These are phyloP conservation scores for Dinomys branickii DNA, from an alignment of 2,113 vertebrate genomes.

Conservation along the genomic window DNA sequence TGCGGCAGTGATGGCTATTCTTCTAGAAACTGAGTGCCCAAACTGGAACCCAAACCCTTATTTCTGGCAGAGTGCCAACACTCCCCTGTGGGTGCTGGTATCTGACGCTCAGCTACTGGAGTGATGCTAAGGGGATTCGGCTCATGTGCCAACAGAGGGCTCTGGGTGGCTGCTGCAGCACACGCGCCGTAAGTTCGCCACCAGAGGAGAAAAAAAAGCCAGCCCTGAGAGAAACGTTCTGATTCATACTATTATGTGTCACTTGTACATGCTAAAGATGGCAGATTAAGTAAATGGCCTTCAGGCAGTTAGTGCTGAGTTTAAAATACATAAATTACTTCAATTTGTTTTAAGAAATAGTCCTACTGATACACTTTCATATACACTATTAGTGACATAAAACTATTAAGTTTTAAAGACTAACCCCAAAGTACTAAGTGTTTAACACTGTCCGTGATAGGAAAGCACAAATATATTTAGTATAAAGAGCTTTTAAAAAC, in stretches of 20 bases:
- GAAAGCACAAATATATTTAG: not conserved
- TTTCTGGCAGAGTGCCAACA: not conserved
- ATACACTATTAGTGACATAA: not conserved
- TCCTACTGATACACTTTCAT: not conserved
- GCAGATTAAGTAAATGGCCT: not conserved
- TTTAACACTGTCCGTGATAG: not conserved
- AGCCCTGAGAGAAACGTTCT: not conserved
- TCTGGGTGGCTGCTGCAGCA: not conserved
- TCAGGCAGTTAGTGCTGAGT: not conserved
- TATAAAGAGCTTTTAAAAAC: not conserved
- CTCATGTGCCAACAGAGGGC: not conserved
- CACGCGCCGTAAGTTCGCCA: not conserved
- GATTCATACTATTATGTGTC: not conserved
- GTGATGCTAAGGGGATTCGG: not conserved
- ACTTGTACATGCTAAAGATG: not conserved
- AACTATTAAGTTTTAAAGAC: not conserved
- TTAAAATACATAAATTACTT: constrained; percentile 1
- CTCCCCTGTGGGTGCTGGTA: not conserved
- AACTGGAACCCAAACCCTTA: not conserved
- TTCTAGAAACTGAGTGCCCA: not conserved
- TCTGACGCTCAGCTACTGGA: not conserved
- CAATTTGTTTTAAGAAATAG: constrained; percentile 18
- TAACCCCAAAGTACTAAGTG: not conserved
- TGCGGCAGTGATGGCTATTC: not conserved
- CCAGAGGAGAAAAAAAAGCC: not conserved